Evolutionary conservation across 2,113 vertebrate genomes (phyloP), one percentile per base, ranked within the genome.

Genomic region (Poeciliopsis turrubarensis): DNA sequence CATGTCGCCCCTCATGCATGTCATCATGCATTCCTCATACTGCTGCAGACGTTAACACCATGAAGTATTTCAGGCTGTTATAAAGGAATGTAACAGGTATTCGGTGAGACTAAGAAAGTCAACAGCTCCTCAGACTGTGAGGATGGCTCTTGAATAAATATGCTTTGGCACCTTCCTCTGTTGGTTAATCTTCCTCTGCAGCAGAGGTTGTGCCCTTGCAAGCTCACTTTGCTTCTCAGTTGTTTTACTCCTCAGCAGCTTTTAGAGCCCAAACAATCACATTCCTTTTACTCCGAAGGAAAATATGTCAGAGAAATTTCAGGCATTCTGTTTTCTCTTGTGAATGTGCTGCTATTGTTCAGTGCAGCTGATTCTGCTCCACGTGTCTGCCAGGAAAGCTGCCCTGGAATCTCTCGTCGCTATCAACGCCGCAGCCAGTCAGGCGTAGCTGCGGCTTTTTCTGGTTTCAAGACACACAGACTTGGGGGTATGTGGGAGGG

Each of bases 141-240:
- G 72, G 17, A 22, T 70, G 68, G 63, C 78, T 75, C 73, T 65
- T 81, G 86, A 88, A 86, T 86, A 81, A 75, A 88, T 72, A 81
- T 60, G 61, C 41, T 72, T 65, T 75, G 65, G 54, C 61, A 61
- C 41, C 74, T 84, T 79, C 54, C 65, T 63, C 57, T 65, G 67
- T 29, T 15, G 9, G 51, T 78, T 78, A 70, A 70, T 77, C 65
- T 54, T 82, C 39, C 69, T 1, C 37, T 30, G 74, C 62, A 61
- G 69, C 60, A 39, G 78, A 79, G 62, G 34, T 73, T 0, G 15
- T 51, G 32, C 2, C 39, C 80, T 44, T 31, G 31, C 27, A 27
- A 30, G 27, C 61, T 29, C 65, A 61, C 37, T 27, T 2, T 37
- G 77, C 51, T 34, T 71, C 54, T 71, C 32, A 60, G 61, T 61